Evolutionary conservation across 1,140 invertebrate species (phyloP).

Genomic region (Bradynema listronoti): DNA sequence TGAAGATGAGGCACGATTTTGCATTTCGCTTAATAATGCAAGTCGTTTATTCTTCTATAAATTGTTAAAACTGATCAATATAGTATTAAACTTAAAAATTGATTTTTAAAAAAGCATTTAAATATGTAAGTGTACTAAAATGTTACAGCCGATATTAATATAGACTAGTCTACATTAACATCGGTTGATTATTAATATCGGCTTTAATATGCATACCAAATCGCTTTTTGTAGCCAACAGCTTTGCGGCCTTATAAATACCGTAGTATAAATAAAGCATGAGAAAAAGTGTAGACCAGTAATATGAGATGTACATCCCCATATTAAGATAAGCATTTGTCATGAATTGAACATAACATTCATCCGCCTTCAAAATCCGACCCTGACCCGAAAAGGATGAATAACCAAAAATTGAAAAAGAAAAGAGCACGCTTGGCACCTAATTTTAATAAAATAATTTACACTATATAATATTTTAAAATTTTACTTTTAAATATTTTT

Average conservation of each 20-base stretch:
- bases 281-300: constrained; percentile 86
- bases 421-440: constrained; percentile 84
- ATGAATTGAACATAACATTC: constrained; percentile 92
- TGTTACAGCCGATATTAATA: no score
- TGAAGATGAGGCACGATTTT: constrained; percentile 11
- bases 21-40: constrained; percentile 55
- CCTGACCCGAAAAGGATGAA: constrained; percentile 88
- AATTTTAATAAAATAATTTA: no score
- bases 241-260: constrained; percentile 95
- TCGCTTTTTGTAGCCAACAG: constrained; percentile 96
- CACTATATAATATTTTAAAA: no score
- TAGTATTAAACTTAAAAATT: constrained; percentile 14
- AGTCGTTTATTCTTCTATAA: constrained; percentile 54
- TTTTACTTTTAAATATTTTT: no score
- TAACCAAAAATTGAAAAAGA: constrained; percentile 98
- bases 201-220: constrained; percentile 30
- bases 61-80: background rate
- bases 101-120: no score
- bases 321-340: constrained; percentile 73
- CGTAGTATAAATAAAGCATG: constrained; percentile 84
- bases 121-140: no score
- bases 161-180: constrained; percentile 7
- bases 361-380: constrained; percentile 72
- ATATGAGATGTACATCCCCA: constrained; percentile 70
- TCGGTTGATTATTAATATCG: background rate